Base-by-base conservation (phyloP, 2,113 vertebrate genomes). In the Pipa parva region DNA sequence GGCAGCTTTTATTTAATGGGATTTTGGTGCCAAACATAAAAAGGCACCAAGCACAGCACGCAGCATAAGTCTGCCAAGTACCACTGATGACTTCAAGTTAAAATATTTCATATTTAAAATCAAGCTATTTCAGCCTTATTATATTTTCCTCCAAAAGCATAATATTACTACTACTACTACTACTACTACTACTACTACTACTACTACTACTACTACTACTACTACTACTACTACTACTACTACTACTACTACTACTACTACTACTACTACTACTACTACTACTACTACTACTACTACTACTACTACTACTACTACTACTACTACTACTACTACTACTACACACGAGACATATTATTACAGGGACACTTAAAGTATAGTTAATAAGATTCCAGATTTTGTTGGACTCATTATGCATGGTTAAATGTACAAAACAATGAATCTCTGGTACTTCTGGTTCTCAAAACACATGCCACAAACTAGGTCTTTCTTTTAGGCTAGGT, bases 31-130 rank as follows among this genome's bases (percentile, higher is more conserved):
- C 59, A 61, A 25, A 46, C 20, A 9, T 11, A 3, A 8, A 12
- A 33, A 62, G 50, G 28, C 28, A 50, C 33, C 50, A 63, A 28
- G 60, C 11, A 22, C 27, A 50, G 45, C 8, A 24, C 59, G 33
- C 10, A 49, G n/a, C 12, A 31, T 27, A 42, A n/a, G n/a, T 31
- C 17, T 61, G 59, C 42, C 39, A 61, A 61, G 7, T 9, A 48
- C 42, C 45, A 46, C 33, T 60, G 25, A 37, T 48, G 59, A 61
- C 18, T 48, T 28, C 9, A 42, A 8, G 15, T 15, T n/a, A 45
- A 59, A 22, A n/a, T n/a, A 6, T 33, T 33, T 33, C 6, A 33
- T 5, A 33, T 33, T 33, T 33, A 6, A 33, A 33, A 33, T 12
- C n/a, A n/a, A n/a, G n/a, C n/a, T n/a, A n/a, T n/a, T n/a, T n/a